Base-by-base conservation (phyloP, 2,797 vertebrate species). In the Pampus argenteus region DNA sequence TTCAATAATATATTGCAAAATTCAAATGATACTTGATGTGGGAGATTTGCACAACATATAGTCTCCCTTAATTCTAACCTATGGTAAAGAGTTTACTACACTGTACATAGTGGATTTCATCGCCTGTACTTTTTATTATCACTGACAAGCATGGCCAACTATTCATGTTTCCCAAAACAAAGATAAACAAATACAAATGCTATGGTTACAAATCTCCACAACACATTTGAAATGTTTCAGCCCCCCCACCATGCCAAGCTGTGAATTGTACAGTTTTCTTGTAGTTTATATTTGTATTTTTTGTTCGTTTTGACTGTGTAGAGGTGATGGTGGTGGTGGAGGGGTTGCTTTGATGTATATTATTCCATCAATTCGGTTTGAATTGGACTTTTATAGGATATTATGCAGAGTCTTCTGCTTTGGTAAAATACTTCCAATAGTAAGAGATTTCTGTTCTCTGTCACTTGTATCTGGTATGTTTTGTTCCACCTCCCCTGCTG, bases 371-470 rank as follows among this genome's bases (percentile, higher is more conserved):
- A 94, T 96, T 97, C 93, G 64, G 91, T 95, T 95, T 92, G 95
- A 96, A 96, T 95, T 96, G 95, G 91, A 92, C 80, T 95, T 96
- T 94, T 96, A 91, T 95, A 95, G 91, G 91, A 88, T 89, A 92
- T 94, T 93, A 90, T 85, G 93, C 95, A 95, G 95, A 95, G 77
- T 94, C 92, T 93, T 96, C 94, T 96, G 95, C 95, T 91, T 92
- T 92, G 92, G 88, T 92, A 87, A 94, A 92, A 93, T 91, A 92
- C 88, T 94, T 95, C 92, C 90, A 90, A 91, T 91, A 88, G 91
- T 95, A 95, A 96, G 95, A 96, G 94, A 96, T 96, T 96, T 96
- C 90, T 96, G 95, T 96, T 95, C 94, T 96, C 94, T 95, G 94
- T 94, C 91, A 90, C 81, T 90, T 90, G 87, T 94, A 91, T 90